Evolutionary conservation across 2,797 vertebrate species (phyloP).

Genomic region (Oreochromis grahami): DNA sequence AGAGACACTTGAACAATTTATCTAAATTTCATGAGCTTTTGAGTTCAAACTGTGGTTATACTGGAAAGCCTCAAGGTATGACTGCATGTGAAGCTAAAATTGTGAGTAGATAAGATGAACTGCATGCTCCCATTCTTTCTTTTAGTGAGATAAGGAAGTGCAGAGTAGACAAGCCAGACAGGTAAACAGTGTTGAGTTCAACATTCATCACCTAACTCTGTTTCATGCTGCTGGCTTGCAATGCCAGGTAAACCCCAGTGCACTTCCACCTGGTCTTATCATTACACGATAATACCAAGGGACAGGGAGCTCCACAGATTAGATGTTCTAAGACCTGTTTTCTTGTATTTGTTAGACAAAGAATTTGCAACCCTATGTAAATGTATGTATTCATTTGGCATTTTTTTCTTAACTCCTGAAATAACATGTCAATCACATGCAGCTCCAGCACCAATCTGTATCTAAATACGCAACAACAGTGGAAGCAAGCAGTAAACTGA

Average conservation of each 20-base stretch:
- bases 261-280: not conserved
- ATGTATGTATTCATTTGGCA: not conserved
- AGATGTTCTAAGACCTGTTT: not conserved
- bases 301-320: not conserved
- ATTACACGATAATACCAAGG: not conserved
- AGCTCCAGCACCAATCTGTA: not conserved
- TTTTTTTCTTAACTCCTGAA: not conserved
- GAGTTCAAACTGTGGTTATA: not conserved
- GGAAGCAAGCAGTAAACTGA: constrained; percentile 12
- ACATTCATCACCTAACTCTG: not conserved
- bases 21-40: not conserved
- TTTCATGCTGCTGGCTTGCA: not conserved
- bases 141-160: not conserved
- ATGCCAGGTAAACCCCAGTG: not conserved
- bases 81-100: not conserved
- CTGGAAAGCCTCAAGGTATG: not conserved
- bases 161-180: not conserved
- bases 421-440: not conserved
- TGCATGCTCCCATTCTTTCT: not conserved
- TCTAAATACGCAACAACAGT: not conserved
- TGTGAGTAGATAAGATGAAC: not conserved
- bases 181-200: not conserved
- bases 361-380: not conserved
- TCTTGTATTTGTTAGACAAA: not conserved
- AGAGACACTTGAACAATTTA: not conserved